Conservation (phyloP, 2,797 vertebrate genomes). For the Phylloscopus collybita region DNA sequence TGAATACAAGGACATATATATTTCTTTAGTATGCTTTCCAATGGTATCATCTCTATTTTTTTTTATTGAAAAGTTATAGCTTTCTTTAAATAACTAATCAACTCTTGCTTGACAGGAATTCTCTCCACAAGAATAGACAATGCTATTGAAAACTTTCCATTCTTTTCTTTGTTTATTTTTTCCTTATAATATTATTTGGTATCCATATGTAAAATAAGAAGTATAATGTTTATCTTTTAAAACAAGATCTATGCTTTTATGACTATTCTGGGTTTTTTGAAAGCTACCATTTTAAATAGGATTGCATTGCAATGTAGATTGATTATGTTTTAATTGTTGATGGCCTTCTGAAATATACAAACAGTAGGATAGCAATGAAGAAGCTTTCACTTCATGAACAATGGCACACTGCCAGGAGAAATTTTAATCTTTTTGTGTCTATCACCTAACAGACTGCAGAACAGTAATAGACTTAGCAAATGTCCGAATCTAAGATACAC, state of each 20-base stretch:
- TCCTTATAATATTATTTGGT: neutral
- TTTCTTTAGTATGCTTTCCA: neutral
- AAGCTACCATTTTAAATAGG: neutral
- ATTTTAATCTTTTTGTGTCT: neutral
- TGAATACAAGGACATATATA: rapidly evolving
- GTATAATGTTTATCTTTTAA: neutral
- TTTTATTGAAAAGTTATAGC: neutral
- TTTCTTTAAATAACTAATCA: neutral
- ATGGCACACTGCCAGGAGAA: neutral
- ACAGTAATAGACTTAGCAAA: neutral
- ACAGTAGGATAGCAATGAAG: neutral
- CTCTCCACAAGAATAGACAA: neutral
- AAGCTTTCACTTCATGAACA: neutral
- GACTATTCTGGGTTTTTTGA: neutral
- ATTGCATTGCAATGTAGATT: neutral
- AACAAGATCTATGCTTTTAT: neutral
- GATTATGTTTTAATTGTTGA: neutral
- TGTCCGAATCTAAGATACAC: neutral
- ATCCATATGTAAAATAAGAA: neutral
- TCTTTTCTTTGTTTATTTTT: neutral
- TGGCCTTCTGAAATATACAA: neutral
- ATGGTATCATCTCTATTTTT: rapidly evolving
- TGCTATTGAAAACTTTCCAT: neutral
- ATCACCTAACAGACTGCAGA: neutral
- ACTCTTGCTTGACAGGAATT: neutral